Conservation (phyloP, 2,888 invertebrate genomes). For the Malthinus flaveolus region DNA sequence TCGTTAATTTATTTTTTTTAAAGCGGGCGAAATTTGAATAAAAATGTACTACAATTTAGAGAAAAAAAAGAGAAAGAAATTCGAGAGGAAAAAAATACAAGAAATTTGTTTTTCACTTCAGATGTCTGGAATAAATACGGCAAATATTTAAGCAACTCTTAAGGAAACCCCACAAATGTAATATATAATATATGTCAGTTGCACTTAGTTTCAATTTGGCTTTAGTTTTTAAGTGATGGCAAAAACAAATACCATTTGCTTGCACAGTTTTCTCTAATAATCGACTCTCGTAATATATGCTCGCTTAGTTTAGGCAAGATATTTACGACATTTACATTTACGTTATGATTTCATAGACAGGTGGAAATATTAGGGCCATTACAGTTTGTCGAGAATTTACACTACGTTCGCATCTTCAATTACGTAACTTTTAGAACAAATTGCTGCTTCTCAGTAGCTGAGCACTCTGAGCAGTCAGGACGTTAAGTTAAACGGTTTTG, state of each 20-base stretch:
- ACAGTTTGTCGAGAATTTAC: no score
- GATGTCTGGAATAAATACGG: not conserved
- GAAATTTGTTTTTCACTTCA: not conserved
- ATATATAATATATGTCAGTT: constrained; percentile 14
- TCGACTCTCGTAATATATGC: no score
- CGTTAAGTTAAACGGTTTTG: no score
- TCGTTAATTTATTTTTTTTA: not conserved
- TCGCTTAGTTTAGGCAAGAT: no score
- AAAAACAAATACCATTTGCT: not conserved
- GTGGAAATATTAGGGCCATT: no score
- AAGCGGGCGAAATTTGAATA: not conserved
- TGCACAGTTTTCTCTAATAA: no score
- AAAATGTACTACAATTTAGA: not conserved
- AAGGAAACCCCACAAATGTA: constrained; percentile 5
- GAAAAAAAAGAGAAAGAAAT: not conserved
- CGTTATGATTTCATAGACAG: no score
- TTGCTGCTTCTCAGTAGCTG: no score
- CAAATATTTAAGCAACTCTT: constrained; percentile 18
- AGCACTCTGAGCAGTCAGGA: no score
- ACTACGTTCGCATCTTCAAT: no score
- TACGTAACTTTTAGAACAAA: no score
- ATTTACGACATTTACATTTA: no score
- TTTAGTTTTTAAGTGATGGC: constrained; percentile 2
- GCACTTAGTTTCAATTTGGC: constrained; percentile 12
- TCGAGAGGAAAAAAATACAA: not conserved